phyloP scores from a whole-genome alignment of 2,797 vertebrate species.

The Crax fasciolata region DNA sequence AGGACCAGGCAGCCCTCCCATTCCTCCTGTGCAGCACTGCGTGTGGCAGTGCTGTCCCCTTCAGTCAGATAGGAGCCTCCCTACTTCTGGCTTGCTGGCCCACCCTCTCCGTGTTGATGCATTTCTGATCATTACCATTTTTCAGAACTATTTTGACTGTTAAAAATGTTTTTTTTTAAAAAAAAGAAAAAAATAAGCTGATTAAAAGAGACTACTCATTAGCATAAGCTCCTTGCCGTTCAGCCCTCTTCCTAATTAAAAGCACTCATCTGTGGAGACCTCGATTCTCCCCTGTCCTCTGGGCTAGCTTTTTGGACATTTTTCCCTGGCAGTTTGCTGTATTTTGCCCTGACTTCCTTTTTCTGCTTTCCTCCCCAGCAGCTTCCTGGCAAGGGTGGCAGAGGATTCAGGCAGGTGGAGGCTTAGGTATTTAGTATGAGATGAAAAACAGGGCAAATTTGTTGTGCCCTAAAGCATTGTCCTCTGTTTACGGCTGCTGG shows the following conservation, averaged over 20 bases:
- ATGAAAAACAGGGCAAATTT: constrained; percentile 25
- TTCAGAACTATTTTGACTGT: constrained; percentile 85
- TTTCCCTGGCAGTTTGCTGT: constrained; percentile 75
- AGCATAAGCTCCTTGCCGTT: constrained; percentile 92
- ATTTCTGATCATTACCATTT: constrained; percentile 85
- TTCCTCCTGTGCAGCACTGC: fast-evolving
- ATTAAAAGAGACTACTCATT: constrained; percentile 95
- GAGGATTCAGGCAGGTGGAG: constrained; percentile 31
- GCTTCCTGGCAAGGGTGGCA: constrained; percentile 47
- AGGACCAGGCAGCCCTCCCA: neutral
- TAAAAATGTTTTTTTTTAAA: constrained; percentile 79
- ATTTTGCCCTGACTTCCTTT: constrained; percentile 71
- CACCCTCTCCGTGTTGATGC: constrained; percentile 68
- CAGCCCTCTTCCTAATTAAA: constrained; percentile 95
- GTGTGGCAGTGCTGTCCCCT: neutral
- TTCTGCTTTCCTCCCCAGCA: constrained; percentile 63
- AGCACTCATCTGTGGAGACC: constrained; percentile 93
- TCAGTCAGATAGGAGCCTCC: constrained; percentile 41
- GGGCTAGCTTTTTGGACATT: constrained; percentile 79
- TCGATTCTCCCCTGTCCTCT: constrained; percentile 83
- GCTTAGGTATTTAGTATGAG: constrained; percentile 39
- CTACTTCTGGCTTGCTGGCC: constrained; percentile 54
- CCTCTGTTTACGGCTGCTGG: neutral
- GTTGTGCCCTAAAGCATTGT: constrained; percentile 25
- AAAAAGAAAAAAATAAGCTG: constrained; percentile 83